A percentile compares a stretch with the other conserved stretches of the same genome.
Conservation (phyloP, 2,797 vertebrate species). For the Acrossocheilus fasciatus region DNA sequence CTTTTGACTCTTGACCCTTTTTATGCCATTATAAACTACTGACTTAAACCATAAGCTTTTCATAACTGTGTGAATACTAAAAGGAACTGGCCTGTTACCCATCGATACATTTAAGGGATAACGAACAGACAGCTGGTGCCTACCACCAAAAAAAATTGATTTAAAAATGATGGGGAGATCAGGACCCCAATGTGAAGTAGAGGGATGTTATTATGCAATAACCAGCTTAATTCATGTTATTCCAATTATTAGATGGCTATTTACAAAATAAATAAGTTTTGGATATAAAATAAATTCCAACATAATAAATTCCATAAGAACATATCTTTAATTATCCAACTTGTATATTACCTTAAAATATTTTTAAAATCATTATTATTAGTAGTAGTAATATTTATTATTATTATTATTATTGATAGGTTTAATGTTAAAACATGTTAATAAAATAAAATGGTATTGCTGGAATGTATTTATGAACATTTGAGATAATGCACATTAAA, state of each 20-base stretch:
- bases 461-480: no score
- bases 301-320: neutral
- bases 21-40: conserved; percentile 16
- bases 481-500: no score
- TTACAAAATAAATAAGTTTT: neutral
- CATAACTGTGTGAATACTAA: conserved; percentile 14
- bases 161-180: neutral
- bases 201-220: neutral
- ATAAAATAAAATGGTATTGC: neutral
- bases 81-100: neutral
- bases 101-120: neutral
- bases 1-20: conserved; percentile 30
- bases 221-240: neutral
- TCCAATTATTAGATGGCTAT: neutral
- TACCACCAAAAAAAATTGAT: neutral
- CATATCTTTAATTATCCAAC: neutral
- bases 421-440: neutral
- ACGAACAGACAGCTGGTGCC: neutral
- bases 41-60: conserved; percentile 5
- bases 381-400: no score
- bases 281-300: neutral
- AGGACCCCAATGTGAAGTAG: neutral
- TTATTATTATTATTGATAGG: no score
- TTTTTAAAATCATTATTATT: neutral
- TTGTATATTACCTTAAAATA: neutral